Percentiles rank a stretch among this genome's conserved stretches.
Evolutionary conservation across 2,888 invertebrate genomes (phyloP).

Genomic region (Chrysina gloriosa): DNA sequence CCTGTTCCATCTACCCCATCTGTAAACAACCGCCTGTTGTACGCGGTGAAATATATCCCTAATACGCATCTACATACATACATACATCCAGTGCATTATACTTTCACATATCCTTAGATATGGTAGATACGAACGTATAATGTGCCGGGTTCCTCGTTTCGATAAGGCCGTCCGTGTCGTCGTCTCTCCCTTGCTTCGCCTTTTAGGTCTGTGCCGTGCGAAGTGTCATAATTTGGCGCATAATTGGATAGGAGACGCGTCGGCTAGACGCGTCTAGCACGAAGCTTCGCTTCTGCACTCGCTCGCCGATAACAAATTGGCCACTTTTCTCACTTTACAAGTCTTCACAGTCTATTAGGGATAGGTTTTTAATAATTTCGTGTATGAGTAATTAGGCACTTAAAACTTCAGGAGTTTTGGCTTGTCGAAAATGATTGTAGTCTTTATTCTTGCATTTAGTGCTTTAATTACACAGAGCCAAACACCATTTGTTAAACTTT

Average conservation of each 20-base stretch:
- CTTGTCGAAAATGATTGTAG: no score
- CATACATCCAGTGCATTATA: background rate
- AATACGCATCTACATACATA: background rate
- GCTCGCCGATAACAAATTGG: constrained; percentile 49
- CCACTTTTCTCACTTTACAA: constrained; percentile 48
- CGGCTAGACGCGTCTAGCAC: constrained; percentile 56
- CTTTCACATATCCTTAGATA: background rate
- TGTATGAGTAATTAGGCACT: background rate
- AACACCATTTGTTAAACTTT: no score
- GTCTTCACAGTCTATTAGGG: constrained; percentile 30
- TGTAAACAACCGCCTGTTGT: constrained; percentile 40
- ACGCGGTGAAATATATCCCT: background rate
- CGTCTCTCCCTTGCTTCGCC: background rate
- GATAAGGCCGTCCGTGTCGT: background rate
- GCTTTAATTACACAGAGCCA: no score
- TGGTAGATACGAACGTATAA: background rate
- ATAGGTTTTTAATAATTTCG: background rate
- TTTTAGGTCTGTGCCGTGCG: constrained; percentile 39
- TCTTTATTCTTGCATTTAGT: no score
- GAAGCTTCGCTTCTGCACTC: constrained; percentile 11
- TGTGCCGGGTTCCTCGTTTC: no score
- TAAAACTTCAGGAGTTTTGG: no score
- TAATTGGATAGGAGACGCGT: constrained; percentile 61
- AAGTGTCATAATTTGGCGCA: constrained; percentile 63
- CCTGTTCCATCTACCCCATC: constrained; percentile 43